Percentiles rank a stretch among this genome's conserved stretches.
Evolutionary conservation across 2,797 vertebrate genomes (phyloP).

Genomic region (Ctenopoma multispine): DNA sequence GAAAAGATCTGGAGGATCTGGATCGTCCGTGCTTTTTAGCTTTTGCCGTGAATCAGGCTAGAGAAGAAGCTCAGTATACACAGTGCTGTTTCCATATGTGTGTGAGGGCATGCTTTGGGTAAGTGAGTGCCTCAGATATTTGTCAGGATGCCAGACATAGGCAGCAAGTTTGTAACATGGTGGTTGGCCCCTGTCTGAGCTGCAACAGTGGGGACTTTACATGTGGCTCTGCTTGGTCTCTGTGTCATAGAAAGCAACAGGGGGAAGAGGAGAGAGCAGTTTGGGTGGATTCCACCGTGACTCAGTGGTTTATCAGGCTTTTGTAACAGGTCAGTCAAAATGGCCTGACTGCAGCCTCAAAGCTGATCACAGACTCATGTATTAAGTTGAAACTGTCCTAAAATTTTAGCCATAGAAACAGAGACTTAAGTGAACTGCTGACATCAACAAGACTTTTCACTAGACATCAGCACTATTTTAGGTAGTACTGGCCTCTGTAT

Average conservation of each 20-base stretch:
- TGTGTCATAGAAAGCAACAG: constrained; percentile 40
- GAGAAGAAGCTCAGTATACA: constrained; percentile 45
- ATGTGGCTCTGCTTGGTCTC: constrained; percentile 40
- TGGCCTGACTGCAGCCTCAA: constrained; percentile 24
- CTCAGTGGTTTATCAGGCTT: constrained; percentile 60
- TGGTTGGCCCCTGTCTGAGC: constrained; percentile 73
- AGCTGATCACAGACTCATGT: constrained; percentile 40
- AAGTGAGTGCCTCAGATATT: constrained; percentile 81
- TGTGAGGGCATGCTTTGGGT: constrained; percentile 70
- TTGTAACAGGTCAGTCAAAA: constrained; percentile 55
- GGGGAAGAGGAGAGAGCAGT: constrained; percentile 48
- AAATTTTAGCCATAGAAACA: constrained; percentile 34
- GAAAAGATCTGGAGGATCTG: constrained; percentile 43
- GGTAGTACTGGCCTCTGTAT: background rate
- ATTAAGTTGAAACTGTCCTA: constrained; percentile 27
- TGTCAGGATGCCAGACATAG: constrained; percentile 84
- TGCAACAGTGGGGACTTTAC: constrained; percentile 39
- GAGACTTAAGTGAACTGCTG: constrained; percentile 14
- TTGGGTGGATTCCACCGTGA: constrained; percentile 64
- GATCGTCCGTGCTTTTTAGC: constrained; percentile 30
- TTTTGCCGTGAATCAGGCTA: constrained; percentile 52
- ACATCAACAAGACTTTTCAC: constrained; percentile 1
- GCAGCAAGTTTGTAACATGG: constrained; percentile 65
- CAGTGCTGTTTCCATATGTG: constrained; percentile 70
- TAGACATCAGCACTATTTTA: background rate